Evolutionary conservation across 2,797 vertebrate genomes (phyloP).

Genomic region (Smutsia temminckii): DNA sequence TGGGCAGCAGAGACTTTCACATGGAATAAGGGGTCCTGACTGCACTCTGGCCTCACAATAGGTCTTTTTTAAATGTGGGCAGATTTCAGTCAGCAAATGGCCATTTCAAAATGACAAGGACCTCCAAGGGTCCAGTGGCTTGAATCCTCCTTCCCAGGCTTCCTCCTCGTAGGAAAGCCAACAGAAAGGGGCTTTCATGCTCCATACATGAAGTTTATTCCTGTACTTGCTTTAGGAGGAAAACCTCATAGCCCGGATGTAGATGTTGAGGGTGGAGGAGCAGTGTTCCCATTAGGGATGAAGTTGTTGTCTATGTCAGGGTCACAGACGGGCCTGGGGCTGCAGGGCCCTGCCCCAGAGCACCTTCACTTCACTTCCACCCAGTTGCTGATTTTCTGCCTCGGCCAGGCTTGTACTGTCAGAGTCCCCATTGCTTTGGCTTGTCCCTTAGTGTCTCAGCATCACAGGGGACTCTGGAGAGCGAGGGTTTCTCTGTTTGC

Average conservation of each 20-base stretch:
- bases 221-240: accelerated
- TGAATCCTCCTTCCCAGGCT: accelerated
- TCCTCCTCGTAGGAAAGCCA: not conserved
- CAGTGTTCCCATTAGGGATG: accelerated
- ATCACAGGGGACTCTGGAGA: accelerated
- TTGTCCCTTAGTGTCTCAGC: not conserved
- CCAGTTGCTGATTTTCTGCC: not conserved
- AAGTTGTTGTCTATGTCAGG: accelerated
- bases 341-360: not conserved
- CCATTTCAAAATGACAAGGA: not conserved
- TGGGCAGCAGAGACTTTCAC: accelerated
- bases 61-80: not conserved
- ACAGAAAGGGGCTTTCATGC: not conserved
- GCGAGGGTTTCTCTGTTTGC: accelerated
- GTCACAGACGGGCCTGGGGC: accelerated
- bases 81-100: not conserved
- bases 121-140: not conserved
- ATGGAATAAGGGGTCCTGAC: accelerated
- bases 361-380: not conserved
- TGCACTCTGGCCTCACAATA: not conserved
- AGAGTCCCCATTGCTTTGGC: accelerated
- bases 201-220: not conserved
- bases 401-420: accelerated
- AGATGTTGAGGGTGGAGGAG: accelerated
- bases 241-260: accelerated